Conservation (phyloP, 2,888 invertebrate genomes). For the Boloria selene region DNA sequence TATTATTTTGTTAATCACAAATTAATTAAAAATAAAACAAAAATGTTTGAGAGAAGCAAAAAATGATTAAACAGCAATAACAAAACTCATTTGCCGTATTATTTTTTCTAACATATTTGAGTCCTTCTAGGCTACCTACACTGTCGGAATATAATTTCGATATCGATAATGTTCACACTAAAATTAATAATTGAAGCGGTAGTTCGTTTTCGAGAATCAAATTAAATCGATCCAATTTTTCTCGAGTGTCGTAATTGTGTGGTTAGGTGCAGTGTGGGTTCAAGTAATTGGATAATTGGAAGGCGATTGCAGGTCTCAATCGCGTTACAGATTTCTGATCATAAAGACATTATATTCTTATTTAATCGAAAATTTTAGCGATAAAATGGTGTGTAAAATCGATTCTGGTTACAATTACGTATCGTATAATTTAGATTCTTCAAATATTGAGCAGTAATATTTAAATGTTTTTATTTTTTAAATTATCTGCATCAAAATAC, state of each 20-base stretch:
- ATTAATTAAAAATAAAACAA: too few relatives aligned
- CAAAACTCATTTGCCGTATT: too few relatives aligned
- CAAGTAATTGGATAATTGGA: slow-evolving; percentile 57
- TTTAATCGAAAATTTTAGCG: slow-evolving; percentile 41
- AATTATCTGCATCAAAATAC: neutral
- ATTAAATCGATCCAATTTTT: slow-evolving; percentile 40
- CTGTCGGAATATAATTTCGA: slow-evolving; percentile 38
- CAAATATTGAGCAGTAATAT: slow-evolving; percentile 5
- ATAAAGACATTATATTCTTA: slow-evolving; percentile 49
- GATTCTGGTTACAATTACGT: slow-evolving; percentile 7
- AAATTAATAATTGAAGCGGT: slow-evolving; percentile 38
- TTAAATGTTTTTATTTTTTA: neutral
- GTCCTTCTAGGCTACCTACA: slow-evolving; percentile 4
- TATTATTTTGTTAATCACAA: too few relatives aligned
- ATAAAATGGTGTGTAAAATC: slow-evolving; percentile 16
- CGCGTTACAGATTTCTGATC: slow-evolving; percentile 42
- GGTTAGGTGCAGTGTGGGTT: slow-evolving; percentile 44
- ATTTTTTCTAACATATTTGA: neutral
- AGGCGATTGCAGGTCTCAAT: slow-evolving; percentile 45
- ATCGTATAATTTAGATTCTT: slow-evolving; percentile 2
- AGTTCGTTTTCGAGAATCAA: slow-evolving; percentile 39
- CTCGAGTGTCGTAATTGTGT: slow-evolving; percentile 42
- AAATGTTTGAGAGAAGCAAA: too few relatives aligned
- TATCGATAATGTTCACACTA: slow-evolving; percentile 60
- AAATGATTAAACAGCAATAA: too few relatives aligned